phyloP scores from a whole-genome alignment of 2,888 invertebrate species.

The Dyspetes luteomarginatus region DNA sequence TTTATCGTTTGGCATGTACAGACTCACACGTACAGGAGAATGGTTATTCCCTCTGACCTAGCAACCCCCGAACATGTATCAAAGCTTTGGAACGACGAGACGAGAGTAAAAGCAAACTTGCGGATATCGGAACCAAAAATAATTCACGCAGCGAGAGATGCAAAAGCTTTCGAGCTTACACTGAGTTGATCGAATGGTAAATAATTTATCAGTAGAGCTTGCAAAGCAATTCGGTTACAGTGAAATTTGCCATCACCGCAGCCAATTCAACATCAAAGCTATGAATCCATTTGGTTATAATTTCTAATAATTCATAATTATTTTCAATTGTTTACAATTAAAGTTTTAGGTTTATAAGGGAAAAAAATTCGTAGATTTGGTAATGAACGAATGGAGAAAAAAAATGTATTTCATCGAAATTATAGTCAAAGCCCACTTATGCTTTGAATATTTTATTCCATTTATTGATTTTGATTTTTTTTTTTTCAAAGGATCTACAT shows the following conservation, averaged over 20 bases:
- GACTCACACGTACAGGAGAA: slow-evolving; percentile 61
- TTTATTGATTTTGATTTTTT: too few relatives aligned
- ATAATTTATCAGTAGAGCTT: background rate
- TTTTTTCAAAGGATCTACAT: too few relatives aligned
- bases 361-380: too few relatives aligned
- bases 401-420: too few relatives aligned
- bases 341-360: too few relatives aligned
- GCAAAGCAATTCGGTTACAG: background rate
- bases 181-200: background rate
- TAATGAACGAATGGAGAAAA: too few relatives aligned
- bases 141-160: background rate
- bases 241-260: background rate
- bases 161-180: background rate
- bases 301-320: too few relatives aligned
- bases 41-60: slow-evolving; percentile 32
- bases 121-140: slow-evolving; percentile 6
- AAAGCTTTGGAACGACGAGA: background rate
- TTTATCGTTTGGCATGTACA: slow-evolving; percentile 70
- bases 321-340: too few relatives aligned
- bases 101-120: background rate
- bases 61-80: slow-evolving; percentile 10
- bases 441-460: too few relatives aligned
- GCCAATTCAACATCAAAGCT: too few relatives aligned
- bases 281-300: too few relatives aligned
- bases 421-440: too few relatives aligned